Evolutionary conservation across 2,888 invertebrate species (phyloP).

Genomic region (Drosophila koepferae): DNA sequence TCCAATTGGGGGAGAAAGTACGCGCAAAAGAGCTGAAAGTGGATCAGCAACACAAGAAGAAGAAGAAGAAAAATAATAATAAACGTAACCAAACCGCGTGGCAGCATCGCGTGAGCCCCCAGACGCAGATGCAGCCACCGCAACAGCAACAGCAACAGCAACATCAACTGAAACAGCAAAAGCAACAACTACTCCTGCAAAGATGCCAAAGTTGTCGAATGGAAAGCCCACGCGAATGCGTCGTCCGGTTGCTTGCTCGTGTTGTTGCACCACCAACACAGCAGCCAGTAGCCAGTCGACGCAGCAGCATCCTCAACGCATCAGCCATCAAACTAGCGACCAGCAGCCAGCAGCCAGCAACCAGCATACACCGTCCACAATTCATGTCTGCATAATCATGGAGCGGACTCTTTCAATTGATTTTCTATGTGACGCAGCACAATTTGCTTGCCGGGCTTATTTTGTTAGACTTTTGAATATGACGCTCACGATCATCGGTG

Average conservation of each 20-base stretch:
- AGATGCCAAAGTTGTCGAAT: slow-evolving; percentile 60
- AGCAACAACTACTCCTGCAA: slow-evolving; percentile 64
- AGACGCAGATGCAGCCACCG: slow-evolving; percentile 56
- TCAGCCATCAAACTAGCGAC: slow-evolving; percentile 14
- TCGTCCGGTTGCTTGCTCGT: slow-evolving; percentile 39
- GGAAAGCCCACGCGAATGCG: slow-evolving; percentile 75
- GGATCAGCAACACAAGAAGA: slow-evolving; percentile 67
- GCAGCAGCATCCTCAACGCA: slow-evolving; percentile 42
- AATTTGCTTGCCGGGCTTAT: slow-evolving; percentile 55
- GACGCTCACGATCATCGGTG: slow-evolving; percentile 60
- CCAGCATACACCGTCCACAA: slow-evolving; percentile 12
- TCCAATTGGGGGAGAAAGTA: slow-evolving; percentile 81
- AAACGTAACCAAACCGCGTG: slow-evolving; percentile 81
- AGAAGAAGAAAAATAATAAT: slow-evolving; percentile 62
- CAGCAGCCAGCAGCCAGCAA: slow-evolving; percentile 2
- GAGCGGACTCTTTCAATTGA: slow-evolving; percentile 74
- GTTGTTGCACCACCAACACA: slow-evolving; percentile 29
- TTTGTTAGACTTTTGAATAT: slow-evolving; percentile 70
- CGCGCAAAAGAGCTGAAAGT: slow-evolving; percentile 77
- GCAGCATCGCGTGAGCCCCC: slow-evolving; percentile 76
- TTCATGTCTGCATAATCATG: slow-evolving; percentile 77
- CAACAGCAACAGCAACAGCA: slow-evolving; percentile 22
- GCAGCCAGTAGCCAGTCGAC: slow-evolving; percentile 13
- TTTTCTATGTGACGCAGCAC: slow-evolving; percentile 80
- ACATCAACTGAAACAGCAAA: slow-evolving; percentile 11